phyloP scores from a whole-genome alignment of 1,140 invertebrate species.

The Anthonomus grandis region DNA sequence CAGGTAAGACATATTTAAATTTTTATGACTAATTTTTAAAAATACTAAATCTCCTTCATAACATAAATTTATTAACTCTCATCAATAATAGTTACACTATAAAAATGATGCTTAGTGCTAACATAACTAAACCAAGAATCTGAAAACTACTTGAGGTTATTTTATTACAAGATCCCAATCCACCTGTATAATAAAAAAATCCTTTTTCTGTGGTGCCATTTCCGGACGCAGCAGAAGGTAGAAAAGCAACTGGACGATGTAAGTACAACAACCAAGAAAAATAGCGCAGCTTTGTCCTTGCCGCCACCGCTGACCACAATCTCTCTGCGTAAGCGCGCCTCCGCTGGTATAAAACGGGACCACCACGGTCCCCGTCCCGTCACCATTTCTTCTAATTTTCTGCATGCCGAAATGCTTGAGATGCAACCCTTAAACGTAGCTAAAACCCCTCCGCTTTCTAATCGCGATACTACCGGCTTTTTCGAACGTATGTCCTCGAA shows the following conservation, averaged over 20 bases:
- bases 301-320: slow-evolving; percentile 21
- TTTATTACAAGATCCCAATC: slow-evolving; percentile 7
- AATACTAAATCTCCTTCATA: too few relatives aligned
- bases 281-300: slow-evolving; percentile 28
- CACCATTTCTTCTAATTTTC: slow-evolving; percentile 6
- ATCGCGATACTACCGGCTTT: slow-evolving; percentile 30
- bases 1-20: too few relatives aligned
- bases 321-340: slow-evolving; percentile 39
- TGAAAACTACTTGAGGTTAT: too few relatives aligned
- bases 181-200: too few relatives aligned
- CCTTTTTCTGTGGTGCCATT: slow-evolving; percentile 32
- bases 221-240: slow-evolving; percentile 51
- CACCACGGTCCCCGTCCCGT: slow-evolving; percentile 4
- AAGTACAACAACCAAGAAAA: slow-evolving; percentile 48
- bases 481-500: slow-evolving; percentile 33
- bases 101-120: too few relatives aligned
- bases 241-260: slow-evolving; percentile 53
- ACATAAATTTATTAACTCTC: too few relatives aligned
- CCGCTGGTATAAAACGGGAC: slow-evolving; percentile 15
- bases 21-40: too few relatives aligned
- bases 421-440: slow-evolving; percentile 24
- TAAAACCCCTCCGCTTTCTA: slow-evolving; percentile 30
- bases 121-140: too few relatives aligned
- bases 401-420: slow-evolving; percentile 26
- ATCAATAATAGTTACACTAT: too few relatives aligned